phyloP scores from a whole-genome alignment of 2,888 invertebrate genomes.

The Erpobdella octoculata region DNA sequence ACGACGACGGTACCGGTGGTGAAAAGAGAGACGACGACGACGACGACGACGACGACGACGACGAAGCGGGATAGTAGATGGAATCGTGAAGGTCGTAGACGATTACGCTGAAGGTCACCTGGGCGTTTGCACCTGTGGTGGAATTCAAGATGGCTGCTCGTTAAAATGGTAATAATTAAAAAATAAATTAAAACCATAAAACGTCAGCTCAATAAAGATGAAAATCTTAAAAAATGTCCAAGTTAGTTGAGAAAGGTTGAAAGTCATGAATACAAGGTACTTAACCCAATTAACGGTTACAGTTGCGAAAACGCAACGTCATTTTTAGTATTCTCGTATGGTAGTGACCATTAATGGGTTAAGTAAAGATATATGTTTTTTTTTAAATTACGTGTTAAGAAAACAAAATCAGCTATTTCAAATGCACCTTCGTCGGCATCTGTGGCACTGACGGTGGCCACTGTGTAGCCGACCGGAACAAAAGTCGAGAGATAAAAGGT shows the following conservation, averaged over 20 bases:
- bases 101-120: neutral
- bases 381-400: too few relatives aligned
- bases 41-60: neutral
- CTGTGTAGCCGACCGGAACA: conserved; percentile 10
- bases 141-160: neutral
- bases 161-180: neutral
- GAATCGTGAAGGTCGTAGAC: conserved; percentile 10
- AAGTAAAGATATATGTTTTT: too few relatives aligned
- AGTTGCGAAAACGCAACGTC: neutral
- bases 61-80: neutral
- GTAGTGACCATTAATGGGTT: too few relatives aligned
- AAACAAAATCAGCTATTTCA: neutral
- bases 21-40: neutral
- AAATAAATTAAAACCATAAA: neutral
- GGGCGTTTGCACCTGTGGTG: conserved; percentile 15
- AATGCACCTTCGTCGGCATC: conserved; percentile 21
- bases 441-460: conserved; percentile 19
- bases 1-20: neutral
- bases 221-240: neutral
- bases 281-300: neutral
- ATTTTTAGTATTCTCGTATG: too few relatives aligned
- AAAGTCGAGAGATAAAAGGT: neutral
- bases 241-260: neutral
- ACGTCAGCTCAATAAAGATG: neutral
- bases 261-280: neutral